Evolutionary conservation across 2,797 vertebrate species (phyloP).

Genomic region (Chelmon rostratus): DNA sequence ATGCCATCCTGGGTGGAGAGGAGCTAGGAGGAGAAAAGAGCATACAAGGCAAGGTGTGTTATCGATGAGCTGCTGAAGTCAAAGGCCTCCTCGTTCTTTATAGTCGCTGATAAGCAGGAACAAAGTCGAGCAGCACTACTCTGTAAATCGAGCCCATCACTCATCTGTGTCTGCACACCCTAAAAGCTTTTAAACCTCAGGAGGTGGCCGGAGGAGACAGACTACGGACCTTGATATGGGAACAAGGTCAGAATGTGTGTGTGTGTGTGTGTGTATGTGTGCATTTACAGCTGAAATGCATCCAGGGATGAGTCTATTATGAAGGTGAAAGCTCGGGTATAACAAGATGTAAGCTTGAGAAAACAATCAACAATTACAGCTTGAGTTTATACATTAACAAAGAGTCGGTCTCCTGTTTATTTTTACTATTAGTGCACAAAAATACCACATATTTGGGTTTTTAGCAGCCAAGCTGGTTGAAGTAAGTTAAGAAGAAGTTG

Average conservation of each 20-base stretch:
- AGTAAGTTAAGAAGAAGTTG: not conserved
- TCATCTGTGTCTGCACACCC: conserved; percentile 65
- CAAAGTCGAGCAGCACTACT: conserved; percentile 72
- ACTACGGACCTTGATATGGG: conserved; percentile 62
- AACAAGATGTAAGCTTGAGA: conserved; percentile 18
- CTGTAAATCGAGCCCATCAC: conserved; percentile 77
- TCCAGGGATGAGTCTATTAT: conserved; percentile 47
- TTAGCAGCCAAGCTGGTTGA: not conserved
- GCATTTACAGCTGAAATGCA: conserved; percentile 43
- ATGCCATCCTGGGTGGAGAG: conserved; percentile 96
- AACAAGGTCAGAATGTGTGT: conserved; percentile 69
- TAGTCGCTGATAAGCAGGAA: conserved; percentile 78
- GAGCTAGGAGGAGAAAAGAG: conserved; percentile 90
- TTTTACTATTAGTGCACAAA: not conserved
- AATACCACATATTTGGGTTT: conserved; percentile 6
- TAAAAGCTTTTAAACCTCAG: conserved; percentile 82
- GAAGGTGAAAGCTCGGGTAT: conserved; percentile 19
- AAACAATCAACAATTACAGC: conserved; percentile 23
- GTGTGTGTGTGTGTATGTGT: conserved; percentile 16
- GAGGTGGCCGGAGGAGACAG: conserved; percentile 67
- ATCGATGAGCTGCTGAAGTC: conserved; percentile 86
- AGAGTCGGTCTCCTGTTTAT: conserved; percentile 15
- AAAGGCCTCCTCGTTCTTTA: conserved; percentile 79
- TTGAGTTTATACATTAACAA: conserved; percentile 22
- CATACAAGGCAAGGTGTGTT: conserved; percentile 85